Evolutionary conservation across 2,797 vertebrate species (phyloP), one percentile per base, ranked within the genome.

Genomic region (Gallinago nigripennis): DNA sequence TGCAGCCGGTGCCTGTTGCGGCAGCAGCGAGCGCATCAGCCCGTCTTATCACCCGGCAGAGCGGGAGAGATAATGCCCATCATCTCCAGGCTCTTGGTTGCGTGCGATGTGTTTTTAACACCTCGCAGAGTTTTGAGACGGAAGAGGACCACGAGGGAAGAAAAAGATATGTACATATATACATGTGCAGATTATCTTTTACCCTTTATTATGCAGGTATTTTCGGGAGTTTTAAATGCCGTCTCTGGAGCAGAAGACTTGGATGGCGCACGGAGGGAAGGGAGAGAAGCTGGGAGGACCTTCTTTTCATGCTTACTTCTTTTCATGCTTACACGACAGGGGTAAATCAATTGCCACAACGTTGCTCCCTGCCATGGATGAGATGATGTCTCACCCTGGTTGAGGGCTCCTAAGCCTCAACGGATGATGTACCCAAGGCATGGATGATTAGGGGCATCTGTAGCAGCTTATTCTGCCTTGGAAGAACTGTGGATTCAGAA

Each of bases 131-230:
- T 12, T 58, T 2, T 54, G 87, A 73, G 94, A 68, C 31, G 75
- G 81, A 41, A n/a, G 89, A 91, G 78, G 86, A 69, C 89, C 82
- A 35, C 0, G 58, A 94, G 80, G 66, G 53, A 46, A 37, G 61
- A n/a, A 20, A 9, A 33, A 91, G 71, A 94, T 86, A 65, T 84
- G 86, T 76, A 84, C 86, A 92, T 86, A 86, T 37, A 65, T 54
- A 39, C 65, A 14, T 11, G 73, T 45, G 61, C 57, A 27, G 81
- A 88, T 54, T 45, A 56, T 79, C 63, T 90, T 56, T 66, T 88
- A 88, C 66, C 85, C 95, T 92, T 94, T 77, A 92, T 94, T 94
- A 84, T 91, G 86, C 82, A 56, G 77, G 91, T 94, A 72, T 86
- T 94, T 95, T 84, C 3, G 1, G 85, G 85, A 82, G 87, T 4